These are phyloP conservation scores for Nothura maculosa DNA, from an alignment of 2,797 vertebrate genomes.

Conservation along the genomic window DNA sequence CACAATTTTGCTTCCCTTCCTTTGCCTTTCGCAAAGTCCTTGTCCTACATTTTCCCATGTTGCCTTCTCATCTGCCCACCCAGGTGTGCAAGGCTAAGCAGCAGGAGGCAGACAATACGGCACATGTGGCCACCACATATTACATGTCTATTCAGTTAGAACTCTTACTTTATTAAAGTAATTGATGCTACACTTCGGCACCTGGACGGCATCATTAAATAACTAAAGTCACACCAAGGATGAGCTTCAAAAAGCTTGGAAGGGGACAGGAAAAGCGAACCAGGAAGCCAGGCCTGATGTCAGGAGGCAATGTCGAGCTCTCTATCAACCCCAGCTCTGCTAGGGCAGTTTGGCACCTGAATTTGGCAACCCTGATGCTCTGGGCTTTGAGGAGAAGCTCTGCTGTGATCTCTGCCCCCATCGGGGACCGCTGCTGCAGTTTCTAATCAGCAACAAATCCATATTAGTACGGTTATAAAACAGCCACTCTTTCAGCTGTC, in stretches of 20 bases:
- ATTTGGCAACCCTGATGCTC: background rate
- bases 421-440: background rate
- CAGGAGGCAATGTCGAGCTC: background rate
- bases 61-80: background rate
- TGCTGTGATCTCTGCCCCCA: background rate
- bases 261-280: background rate
- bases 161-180: background rate
- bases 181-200: background rate
- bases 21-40: background rate
- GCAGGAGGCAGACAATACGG: background rate
- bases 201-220: background rate
- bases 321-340: background rate
- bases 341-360: background rate
- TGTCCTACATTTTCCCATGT: background rate
- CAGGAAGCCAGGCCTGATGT: background rate
- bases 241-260: background rate
- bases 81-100: accelerated
- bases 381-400: background rate
- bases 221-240: background rate
- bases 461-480: background rate
- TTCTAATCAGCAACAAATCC: background rate
- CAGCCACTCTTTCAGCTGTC: background rate
- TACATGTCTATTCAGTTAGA: background rate
- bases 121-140: background rate
- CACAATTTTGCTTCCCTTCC: background rate